phyloP scores from a whole-genome alignment of 1,140 invertebrate genomes.

The Drosophila kanapiae region DNA sequence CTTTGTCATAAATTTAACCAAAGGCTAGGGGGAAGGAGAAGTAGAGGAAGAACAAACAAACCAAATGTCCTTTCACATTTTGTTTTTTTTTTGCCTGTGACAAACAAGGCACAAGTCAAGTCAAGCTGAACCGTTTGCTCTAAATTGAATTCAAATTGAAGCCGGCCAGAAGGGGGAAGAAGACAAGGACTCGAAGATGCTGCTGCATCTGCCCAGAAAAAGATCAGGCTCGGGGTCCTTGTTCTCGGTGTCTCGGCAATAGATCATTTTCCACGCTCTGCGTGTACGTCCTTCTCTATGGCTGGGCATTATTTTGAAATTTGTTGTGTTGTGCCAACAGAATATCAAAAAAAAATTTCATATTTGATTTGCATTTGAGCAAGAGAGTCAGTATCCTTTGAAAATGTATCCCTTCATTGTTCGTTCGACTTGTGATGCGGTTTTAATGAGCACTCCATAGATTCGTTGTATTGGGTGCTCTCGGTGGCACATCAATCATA shows the following conservation, averaged over 20 bases:
- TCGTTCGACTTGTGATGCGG: conserved; percentile 66
- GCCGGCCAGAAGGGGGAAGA: conserved; percentile 26
- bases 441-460: conserved; percentile 72
- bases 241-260: conserved; percentile 59
- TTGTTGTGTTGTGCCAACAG: conserved; percentile 84
- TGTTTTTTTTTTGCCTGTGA: conserved; percentile 43
- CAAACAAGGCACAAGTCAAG: conserved; percentile 71
- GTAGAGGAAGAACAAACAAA: conserved; percentile 50
- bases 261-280: conserved; percentile 82
- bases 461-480: conserved; percentile 18
- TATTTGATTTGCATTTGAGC: conserved; percentile 78
- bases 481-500: conserved; percentile 74
- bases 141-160: conserved; percentile 83
- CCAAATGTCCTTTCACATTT: conserved; percentile 44
- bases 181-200: conserved; percentile 49
- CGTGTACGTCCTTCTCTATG: conserved; percentile 32
- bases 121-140: conserved; percentile 73
- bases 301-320: conserved; percentile 71
- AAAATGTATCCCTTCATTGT: conserved; percentile 35
- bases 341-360: conserved; percentile 80
- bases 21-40: conserved; percentile 3
- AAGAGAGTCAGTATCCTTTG: conserved; percentile 25
- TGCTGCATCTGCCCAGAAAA: conserved; percentile 78
- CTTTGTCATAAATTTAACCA: conserved; percentile 65
- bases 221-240: conserved; percentile 64